Evolutionary conservation across 1,140 invertebrate species (phyloP), one percentile per base, ranked within the genome.

Genomic region (Saccostrea cuccullata): DNA sequence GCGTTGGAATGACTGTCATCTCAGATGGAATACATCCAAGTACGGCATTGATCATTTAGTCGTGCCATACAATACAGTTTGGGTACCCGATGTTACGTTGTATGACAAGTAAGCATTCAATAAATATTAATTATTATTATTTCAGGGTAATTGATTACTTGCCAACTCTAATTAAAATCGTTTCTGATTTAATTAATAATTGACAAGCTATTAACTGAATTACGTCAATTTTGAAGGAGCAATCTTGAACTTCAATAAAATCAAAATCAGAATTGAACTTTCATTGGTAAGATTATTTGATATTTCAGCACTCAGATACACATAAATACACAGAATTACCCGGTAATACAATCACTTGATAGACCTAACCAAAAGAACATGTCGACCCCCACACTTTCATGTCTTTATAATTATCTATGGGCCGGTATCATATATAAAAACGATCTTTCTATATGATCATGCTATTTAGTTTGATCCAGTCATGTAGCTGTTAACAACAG

Each of bases 61-160:
- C 6, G 89, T 96, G 11, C 96, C 95, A 2, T 95, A 94, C 84
- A 92, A 95, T 36, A 94, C 92, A 85, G 94, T 96, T 26, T 96
- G 96, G 96, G 92, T 95, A 2, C 96, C 96, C 0, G 96, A 96
- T 87, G 95, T 96, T 86, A 96, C 96, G 2, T 91, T 96, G 6
- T 96, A 96, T 91, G 96, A 96, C 91, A 96, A 95, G 96, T 96
- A 96, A 97, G 91, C 17, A 58, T 82, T 30, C 26, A 30, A 55
- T 82, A 82, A 58, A 58, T 84, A 13, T 13, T 36, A 13, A 26
- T 26, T 20, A 26, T 26, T 77, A 13, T 40, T 30, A 47, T 82
- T 30, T 82, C 23, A 82, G 13, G 17, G 11, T 36, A 20, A 47
- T 12, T 82, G 73, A 36, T 47, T 82, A 47, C 23, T 36, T 47